phyloP scores from a whole-genome alignment of 2,113 vertebrate species.

The Chionis minor region DNA sequence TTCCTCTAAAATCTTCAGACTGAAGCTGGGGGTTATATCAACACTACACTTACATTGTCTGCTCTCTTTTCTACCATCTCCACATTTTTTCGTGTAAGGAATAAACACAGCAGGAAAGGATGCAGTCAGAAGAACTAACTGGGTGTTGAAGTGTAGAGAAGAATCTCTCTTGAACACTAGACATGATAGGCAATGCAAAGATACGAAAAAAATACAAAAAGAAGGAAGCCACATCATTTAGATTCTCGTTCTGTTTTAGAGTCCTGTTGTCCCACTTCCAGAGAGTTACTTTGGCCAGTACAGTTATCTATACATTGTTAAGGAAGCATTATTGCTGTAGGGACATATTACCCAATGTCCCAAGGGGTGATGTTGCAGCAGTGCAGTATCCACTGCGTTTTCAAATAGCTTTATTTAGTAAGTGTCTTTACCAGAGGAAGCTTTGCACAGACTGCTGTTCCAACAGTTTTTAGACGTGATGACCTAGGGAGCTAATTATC shows the following conservation, averaged over 20 bases:
- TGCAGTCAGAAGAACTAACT: background rate
- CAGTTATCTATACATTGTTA: background rate
- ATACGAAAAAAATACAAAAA: background rate
- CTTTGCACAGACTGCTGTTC: background rate
- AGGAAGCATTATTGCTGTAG: background rate
- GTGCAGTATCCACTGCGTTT: background rate
- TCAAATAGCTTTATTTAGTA: background rate
- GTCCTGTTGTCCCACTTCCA: background rate
- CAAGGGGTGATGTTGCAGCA: background rate
- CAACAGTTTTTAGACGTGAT: background rate
- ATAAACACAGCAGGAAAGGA: background rate
- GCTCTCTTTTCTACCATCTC: background rate
- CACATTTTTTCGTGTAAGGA: background rate
- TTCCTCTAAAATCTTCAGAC: background rate
- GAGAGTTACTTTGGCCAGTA: background rate
- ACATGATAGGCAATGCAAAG: background rate
- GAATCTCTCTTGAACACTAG: background rate
- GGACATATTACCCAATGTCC: background rate
- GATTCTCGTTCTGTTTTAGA: background rate
- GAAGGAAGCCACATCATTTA: background rate
- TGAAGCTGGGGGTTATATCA: background rate
- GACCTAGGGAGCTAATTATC: constrained; percentile 29
- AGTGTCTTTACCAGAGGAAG: background rate
- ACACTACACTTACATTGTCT: background rate
- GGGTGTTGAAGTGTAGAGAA: background rate